These are phyloP conservation scores for Drosophila teissieri DNA, from an alignment of 1,140 invertebrate genomes.

Conservation along the genomic window DNA sequence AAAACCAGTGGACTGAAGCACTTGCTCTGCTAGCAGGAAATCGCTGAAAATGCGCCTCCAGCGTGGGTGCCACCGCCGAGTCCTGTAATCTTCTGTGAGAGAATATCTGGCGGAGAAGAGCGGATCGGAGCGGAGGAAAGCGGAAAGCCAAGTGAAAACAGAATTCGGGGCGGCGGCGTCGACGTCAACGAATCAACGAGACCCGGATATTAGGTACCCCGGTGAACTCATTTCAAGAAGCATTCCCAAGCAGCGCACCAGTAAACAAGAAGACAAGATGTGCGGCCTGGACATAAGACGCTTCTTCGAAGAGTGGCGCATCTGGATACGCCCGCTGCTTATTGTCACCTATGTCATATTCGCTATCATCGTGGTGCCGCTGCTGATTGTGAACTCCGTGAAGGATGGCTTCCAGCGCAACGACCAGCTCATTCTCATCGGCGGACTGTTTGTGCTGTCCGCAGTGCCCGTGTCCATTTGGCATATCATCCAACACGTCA, in stretches of 20 bases:
- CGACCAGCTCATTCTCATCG: constrained; percentile 92
- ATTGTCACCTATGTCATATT: constrained; percentile 92
- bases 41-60: constrained; percentile 50
- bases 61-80: constrained; percentile 27
- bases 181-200: constrained; percentile 56
- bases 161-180: constrained; percentile 64
- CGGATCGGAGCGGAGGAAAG: constrained; percentile 7
- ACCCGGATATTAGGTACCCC: background rate
- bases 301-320: constrained; percentile 90
- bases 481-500: constrained; percentile 97
- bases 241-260: constrained; percentile 9
- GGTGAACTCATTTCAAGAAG: background rate
- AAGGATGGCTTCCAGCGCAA: constrained; percentile 89
- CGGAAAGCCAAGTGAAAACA: constrained; percentile 39
- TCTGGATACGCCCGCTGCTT: constrained; percentile 94
- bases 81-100: constrained; percentile 26
- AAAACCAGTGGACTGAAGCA: background rate
- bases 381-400: constrained; percentile 91
- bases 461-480: constrained; percentile 96
- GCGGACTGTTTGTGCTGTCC: constrained; percentile 95
- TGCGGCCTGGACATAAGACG: constrained; percentile 65
- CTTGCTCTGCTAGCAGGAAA: constrained; percentile 25
- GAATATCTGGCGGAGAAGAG: constrained; percentile 11
- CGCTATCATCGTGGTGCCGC: constrained; percentile 92
- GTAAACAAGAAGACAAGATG: constrained; percentile 41